A percentile compares a stretch with the other conserved stretches of the same genome.
Evolutionary conservation across 2,797 vertebrate genomes (phyloP).

Genomic region (Dallia pectoralis): DNA sequence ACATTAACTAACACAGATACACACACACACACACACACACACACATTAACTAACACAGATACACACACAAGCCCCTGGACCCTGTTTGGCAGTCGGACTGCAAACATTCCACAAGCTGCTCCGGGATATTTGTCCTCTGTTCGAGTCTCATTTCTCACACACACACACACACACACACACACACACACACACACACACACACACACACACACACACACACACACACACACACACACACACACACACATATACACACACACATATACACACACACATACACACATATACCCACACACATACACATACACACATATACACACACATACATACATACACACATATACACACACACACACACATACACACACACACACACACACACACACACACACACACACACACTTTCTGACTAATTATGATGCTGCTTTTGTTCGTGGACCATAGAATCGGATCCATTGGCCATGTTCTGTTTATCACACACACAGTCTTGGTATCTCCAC

Average conservation of each 20-base stretch:
- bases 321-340: neutral
- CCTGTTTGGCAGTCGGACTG: conserved; percentile 45
- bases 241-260: neutral
- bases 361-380: conserved; percentile 45
- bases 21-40: neutral
- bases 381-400: conserved; percentile 2
- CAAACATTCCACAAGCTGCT: conserved; percentile 61
- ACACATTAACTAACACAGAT: neutral
- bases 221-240: neutral
- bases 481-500: neutral
- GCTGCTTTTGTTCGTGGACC: neutral
- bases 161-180: neutral
- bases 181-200: neutral
- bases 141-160: conserved; percentile 7
- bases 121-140: conserved; percentile 55
- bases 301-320: neutral
- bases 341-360: neutral
- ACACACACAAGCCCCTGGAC: neutral
- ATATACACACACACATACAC: conserved; percentile 21
- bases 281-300: conserved; percentile 14
- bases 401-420: neutral
- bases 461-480: neutral
- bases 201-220: neutral
- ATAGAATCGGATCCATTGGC: neutral
- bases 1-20: neutral